Percentiles rank a stretch among this genome's conserved stretches.
These are phyloP conservation scores for Dolichomitus sp. DNA, from an alignment of 2,888 invertebrate genomes.

Conservation along the genomic window DNA sequence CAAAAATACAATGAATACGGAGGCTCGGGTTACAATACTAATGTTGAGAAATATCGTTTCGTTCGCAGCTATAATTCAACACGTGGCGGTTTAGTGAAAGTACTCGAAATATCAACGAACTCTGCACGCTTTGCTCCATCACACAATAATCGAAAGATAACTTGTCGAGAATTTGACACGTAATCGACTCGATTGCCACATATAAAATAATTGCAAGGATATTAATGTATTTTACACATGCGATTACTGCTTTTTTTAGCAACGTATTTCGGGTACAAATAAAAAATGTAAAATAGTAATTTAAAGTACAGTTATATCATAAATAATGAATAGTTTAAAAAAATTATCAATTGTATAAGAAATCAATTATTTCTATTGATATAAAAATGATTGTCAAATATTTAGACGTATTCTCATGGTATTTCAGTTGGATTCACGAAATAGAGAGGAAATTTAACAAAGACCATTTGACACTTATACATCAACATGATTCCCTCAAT, in stretches of 20 bases:
- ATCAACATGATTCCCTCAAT: neutral
- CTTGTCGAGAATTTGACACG: neutral
- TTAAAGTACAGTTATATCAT: neutral
- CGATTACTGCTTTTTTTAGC: neutral
- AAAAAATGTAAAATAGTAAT: neutral
- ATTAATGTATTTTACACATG: neutral
- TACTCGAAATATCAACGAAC: constrained; percentile 64
- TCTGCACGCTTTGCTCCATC: constrained; percentile 31
- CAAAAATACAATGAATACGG: neutral
- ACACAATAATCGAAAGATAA: constrained; percentile 46
- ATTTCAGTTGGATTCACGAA: neutral
- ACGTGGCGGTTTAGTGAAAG: constrained; percentile 60
- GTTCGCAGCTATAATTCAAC: constrained; percentile 5
- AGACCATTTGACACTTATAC: neutral
- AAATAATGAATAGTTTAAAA: neutral
- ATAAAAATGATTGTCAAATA: neutral
- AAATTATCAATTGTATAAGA: neutral
- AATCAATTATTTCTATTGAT: neutral
- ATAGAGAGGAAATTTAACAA: neutral
- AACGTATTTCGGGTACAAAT: neutral
- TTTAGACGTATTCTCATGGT: neutral
- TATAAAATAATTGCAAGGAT: neutral
- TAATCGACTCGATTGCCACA: neutral
- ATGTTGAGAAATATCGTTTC: constrained; percentile 17
- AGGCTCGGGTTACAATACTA: constrained; percentile 9